Evolutionary conservation across 2,113 vertebrate species (phyloP), one percentile per base, ranked within the genome.

Genomic region (Romanogobio albipinnatus): DNA sequence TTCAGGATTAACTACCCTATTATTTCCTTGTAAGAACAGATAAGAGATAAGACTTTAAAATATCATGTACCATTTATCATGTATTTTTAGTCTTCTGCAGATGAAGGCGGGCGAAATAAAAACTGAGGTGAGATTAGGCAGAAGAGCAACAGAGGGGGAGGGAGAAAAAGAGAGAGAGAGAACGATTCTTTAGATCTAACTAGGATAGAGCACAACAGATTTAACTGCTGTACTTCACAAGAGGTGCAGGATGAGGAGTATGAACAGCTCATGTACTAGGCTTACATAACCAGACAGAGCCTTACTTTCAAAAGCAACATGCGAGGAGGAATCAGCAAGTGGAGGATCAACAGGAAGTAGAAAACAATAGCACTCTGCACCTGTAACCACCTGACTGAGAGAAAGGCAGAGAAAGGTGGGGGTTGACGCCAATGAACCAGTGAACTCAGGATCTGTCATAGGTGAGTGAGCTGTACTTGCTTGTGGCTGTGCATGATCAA

Each of bases 11-110:
- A 95, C 94, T 95, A 95, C 91, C 93, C 94, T 91, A 95, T 95
- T 95, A 95, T 95, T 94, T 90, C 93, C 90, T 87, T 91, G 92
- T 93, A 94, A 91, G 94, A 94, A 92, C 93, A 94, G 94, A 93
- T 95, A 94, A 93, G 93, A 93, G 93, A 94, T 93, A 94, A 93
- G 94, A 88, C 93, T 95, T 95, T 95, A 95, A 95, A 95, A 95
- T 95, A 95, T 95, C 93, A 93, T 93, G 93, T 94, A 95, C 93
- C 94, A 95, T 95, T 95, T 87, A 95, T 95, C 95, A 95, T 93
- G 94, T 95, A 95, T 95, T 95, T 95, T 95, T 95, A 95, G 95
- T 91, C 93, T 92, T 91, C 91, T 92, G 91, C 93, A 94, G 94
- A 95, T 94, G 93, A 94, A 89, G 93, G 90, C 89, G 89, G 93